Percentiles rank a stretch among this genome's conserved stretches.
Conservation (phyloP, 2,888 invertebrate species). For the Conops quadrifasciatus region DNA sequence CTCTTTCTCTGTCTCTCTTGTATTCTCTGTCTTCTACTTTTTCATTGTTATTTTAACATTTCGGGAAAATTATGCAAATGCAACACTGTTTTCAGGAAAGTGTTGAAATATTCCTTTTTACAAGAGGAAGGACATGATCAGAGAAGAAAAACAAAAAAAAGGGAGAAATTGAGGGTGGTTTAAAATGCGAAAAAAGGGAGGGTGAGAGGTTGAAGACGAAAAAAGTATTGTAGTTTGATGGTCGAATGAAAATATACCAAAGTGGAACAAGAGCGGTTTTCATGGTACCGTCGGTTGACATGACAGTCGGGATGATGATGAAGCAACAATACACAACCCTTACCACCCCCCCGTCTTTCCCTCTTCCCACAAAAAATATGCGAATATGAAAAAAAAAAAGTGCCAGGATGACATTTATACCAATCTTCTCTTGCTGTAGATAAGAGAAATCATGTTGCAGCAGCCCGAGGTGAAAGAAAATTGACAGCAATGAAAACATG, state of each 20-base stretch:
- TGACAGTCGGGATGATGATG: too few species aligned
- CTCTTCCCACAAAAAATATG: too few species aligned
- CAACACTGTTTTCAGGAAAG: conserved; percentile 22
- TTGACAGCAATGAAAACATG: conserved; percentile 3
- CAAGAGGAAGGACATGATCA: background rate
- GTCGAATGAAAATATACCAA: background rate
- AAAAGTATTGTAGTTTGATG: too few species aligned
- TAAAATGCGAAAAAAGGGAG: background rate
- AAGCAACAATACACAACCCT: too few species aligned
- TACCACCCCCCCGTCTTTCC: too few species aligned
- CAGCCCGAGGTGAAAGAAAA: background rate
- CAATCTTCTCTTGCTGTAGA: too few species aligned
- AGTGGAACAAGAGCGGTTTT: background rate
- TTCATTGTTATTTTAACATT: background rate
- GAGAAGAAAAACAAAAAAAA: conserved; percentile 2
- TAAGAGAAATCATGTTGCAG: too few species aligned
- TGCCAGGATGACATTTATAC: too few species aligned
- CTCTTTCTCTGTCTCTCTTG: too few species aligned
- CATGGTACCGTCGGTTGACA: too few species aligned
- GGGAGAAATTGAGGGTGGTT: background rate
- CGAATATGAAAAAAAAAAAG: too few species aligned
- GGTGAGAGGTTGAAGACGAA: background rate
- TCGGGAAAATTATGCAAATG: conserved; percentile 29
- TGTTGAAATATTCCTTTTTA: conserved; percentile 14
- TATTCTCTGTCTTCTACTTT: background rate